Conservation (phyloP, 2,888 invertebrate species). For the Sphaeridia pumilis region DNA sequence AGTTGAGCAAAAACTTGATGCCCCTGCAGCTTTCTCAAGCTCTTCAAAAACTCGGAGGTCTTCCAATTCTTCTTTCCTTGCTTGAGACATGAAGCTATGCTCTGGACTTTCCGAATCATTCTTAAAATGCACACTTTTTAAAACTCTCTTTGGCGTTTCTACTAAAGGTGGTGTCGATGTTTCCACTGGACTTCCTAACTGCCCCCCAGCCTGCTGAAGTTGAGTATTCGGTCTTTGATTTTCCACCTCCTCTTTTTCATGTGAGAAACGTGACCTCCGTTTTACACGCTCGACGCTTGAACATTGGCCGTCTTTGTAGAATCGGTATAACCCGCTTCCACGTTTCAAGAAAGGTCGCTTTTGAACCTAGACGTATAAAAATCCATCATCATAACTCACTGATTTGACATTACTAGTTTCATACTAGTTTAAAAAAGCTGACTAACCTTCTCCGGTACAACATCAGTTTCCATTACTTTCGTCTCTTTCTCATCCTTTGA, state of each 20-base stretch:
- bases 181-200: background rate
- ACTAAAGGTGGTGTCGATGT: background rate
- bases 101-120: background rate
- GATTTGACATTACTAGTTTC: too few relatives aligned
- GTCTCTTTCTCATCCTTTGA: too few relatives aligned
- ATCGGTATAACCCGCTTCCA: slow-evolving; percentile 65
- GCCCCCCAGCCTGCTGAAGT: background rate
- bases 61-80: slow-evolving; percentile 39
- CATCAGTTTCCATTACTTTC: too few relatives aligned
- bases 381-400: too few relatives aligned
- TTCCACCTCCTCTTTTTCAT: too few relatives aligned
- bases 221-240: too few relatives aligned
- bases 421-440: too few relatives aligned
- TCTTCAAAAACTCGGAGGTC: slow-evolving; percentile 66
- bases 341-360: slow-evolving; percentile 56
- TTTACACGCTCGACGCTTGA: background rate
- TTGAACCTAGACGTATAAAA: too few relatives aligned
- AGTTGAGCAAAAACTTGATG: slow-evolving; percentile 59
- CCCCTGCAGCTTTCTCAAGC: slow-evolving; percentile 56
- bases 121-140: background rate
- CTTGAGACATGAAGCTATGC: background rate
- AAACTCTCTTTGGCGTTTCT: too few relatives aligned
- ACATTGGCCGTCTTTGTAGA: slow-evolving; percentile 37
- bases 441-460: too few relatives aligned
- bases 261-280: too few relatives aligned